phyloP scores from a whole-genome alignment of 2,888 invertebrate species.

The Pyrrhosoma nymphula region DNA sequence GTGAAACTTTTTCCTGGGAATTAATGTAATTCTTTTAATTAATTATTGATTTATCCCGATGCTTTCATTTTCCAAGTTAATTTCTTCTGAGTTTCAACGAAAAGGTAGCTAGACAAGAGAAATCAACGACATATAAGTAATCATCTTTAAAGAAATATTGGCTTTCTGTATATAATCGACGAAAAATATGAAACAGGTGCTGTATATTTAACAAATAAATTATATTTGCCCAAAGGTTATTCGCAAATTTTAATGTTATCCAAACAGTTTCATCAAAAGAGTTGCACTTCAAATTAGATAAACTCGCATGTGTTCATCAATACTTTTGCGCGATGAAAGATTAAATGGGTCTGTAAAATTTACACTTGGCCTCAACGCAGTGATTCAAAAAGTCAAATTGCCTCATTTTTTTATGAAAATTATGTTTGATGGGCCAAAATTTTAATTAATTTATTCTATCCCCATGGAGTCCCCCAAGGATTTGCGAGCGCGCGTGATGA shows the following conservation, averaged over 20 bases:
- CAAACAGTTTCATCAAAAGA: background rate
- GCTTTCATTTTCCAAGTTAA: too few species aligned
- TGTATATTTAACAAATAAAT: background rate
- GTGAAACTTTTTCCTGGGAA: background rate
- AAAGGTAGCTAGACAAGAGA: too few species aligned
- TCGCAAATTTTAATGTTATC: background rate
- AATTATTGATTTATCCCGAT: too few species aligned
- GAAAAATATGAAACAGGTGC: too few species aligned
- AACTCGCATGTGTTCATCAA: background rate
- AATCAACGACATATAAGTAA: too few species aligned
- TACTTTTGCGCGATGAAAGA: background rate
- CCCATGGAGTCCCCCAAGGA: background rate
- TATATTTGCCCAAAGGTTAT: too few species aligned
- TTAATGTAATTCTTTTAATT: background rate
- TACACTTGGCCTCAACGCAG: background rate
- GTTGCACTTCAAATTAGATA: background rate
- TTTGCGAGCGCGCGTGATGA: background rate
- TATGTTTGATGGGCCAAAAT: background rate
- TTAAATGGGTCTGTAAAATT: background rate
- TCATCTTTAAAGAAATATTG: too few species aligned
- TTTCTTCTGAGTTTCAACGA: too few species aligned
- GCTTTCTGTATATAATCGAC: too few species aligned
- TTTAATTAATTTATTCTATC: constrained; percentile 18
- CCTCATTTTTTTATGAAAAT: background rate
- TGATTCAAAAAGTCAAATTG: background rate